Evolutionary conservation across 2,797 vertebrate genomes (phyloP).

Genomic region (Neomorphus geoffroyi): DNA sequence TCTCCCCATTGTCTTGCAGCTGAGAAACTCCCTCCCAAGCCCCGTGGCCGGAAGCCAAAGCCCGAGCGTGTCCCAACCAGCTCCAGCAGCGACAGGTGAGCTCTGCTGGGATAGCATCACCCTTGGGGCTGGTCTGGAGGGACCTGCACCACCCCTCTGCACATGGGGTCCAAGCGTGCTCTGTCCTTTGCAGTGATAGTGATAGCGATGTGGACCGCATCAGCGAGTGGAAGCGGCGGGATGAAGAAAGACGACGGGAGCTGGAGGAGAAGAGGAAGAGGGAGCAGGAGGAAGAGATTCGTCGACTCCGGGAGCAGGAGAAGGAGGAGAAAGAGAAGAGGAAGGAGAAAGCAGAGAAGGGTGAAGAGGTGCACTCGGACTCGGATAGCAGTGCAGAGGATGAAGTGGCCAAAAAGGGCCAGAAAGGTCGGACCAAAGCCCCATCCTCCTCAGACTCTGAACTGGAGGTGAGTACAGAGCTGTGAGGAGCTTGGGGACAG

Average conservation of each 20-base stretch:
- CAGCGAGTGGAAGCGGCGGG: slow-evolving; percentile 94
- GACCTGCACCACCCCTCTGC: rapidly evolving
- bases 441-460: slow-evolving; percentile 88
- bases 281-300: slow-evolving; percentile 93
- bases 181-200: slow-evolving; percentile 56
- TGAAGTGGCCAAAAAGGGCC: slow-evolving; percentile 85
- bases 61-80: slow-evolving; percentile 82
- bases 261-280: slow-evolving; percentile 92
- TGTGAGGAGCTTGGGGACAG: rapidly evolving
- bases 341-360: slow-evolving; percentile 84
- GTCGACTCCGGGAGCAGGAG: slow-evolving; percentile 88
- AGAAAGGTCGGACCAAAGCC: slow-evolving; percentile 85
- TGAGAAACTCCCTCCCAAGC: slow-evolving; percentile 89
- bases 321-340: slow-evolving; percentile 90
- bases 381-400: slow-evolving; percentile 85
- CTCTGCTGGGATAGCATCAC: neutral
- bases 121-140: neutral
- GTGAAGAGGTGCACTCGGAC: slow-evolving; percentile 55
- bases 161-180: neutral
- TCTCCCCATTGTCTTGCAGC: neutral
- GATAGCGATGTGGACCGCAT: slow-evolving; percentile 92
- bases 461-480: slow-evolving; percentile 66
- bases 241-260: slow-evolving; percentile 89
- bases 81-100: slow-evolving; percentile 92
- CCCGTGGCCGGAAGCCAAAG: slow-evolving; percentile 88